A percentile compares a stretch with the other conserved stretches of the same genome.
phyloP scores from a whole-genome alignment of 1,140 invertebrate species.

The Sesamia nonagrioides region DNA sequence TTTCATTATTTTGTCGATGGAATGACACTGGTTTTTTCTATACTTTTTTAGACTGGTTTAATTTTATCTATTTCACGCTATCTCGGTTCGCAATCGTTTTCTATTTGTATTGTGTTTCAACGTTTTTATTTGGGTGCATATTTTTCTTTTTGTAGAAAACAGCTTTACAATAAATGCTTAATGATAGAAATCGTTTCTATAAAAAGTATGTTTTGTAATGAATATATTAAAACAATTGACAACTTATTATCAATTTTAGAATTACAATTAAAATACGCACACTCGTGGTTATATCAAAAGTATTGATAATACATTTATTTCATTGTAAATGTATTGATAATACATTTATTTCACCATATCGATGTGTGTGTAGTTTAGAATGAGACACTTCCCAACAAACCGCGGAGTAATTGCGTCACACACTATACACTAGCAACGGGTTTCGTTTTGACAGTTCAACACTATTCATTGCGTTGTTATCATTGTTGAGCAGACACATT shows the following conservation, averaged over 20 bases:
- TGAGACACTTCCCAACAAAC: too few species aligned
- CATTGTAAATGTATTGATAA: too few species aligned
- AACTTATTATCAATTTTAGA: neutral
- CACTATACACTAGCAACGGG: too few species aligned
- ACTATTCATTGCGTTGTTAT: too few species aligned
- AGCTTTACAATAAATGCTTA: neutral
- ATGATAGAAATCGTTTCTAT: neutral
- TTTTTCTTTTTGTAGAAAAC: slow-evolving; percentile 4
- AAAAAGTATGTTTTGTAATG: neutral
- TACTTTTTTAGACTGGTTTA: slow-evolving; percentile 29
- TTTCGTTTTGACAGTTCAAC: too few species aligned
- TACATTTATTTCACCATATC: too few species aligned
- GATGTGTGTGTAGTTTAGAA: too few species aligned
- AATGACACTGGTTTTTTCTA: slow-evolving; percentile 17
- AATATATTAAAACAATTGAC: neutral
- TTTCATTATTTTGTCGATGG: slow-evolving; percentile 27
- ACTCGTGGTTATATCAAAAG: too few species aligned
- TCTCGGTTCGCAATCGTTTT: slow-evolving; percentile 1
- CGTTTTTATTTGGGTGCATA: neutral
- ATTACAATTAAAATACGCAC: too few species aligned
- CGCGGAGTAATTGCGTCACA: too few species aligned
- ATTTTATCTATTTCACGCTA: slow-evolving; percentile 24
- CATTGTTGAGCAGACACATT: too few species aligned
- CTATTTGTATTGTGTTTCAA: slow-evolving; percentile 1
- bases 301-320: too few species aligned